Evolutionary conservation across 1,140 invertebrate genomes (phyloP), one percentile per base, ranked within the genome.

Genomic region (Melanaphis sacchari): DNA sequence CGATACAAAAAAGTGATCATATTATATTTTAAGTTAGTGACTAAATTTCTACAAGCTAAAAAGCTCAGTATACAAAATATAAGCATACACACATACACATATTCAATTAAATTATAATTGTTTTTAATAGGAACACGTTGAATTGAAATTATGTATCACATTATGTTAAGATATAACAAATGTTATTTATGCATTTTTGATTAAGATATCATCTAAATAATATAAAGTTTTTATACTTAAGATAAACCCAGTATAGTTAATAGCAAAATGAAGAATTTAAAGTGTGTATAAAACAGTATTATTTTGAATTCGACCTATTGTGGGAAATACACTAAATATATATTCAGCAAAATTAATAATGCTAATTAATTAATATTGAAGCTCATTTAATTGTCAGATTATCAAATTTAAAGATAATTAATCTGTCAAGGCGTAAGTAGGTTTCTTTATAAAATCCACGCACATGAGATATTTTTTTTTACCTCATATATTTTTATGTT

Each of bases 111-210:
- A 90, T 41, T 40, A 41, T 66, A 43, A 43, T n/a, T 21, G 6
- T 90, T 66, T 41, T 90, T 7, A 59, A 90, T 90, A 90, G 54
- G 89, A 90, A 90, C 89, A 66, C 8, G 43, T 90, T 41, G 38
- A 40, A 15, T 59, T 41, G 11, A 43, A 66, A 41, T 52, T 26
- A 54, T 52, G 26, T 89, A 89, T 90, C 89, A 90, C 38, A 90
- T 40, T 90, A 41, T 21, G 7, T 11, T 46, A 41, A 43, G 2
- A n/a, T 38, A 36, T 24, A 52, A 38, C 36, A 11, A 52, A 38
- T 36, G 52, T 52, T 52, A 49, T 66, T 3, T 38, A 89, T 52
- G 52, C 8, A 52, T 22, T 89, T 89, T 89, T 89, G 46, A 89
- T 89, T 52, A 52, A 8, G 18, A 11, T 9, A 18, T 52, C 4